Base-by-base conservation (phyloP, 2,113 vertebrate species). In the Phylloscopus trochiloides region DNA sequence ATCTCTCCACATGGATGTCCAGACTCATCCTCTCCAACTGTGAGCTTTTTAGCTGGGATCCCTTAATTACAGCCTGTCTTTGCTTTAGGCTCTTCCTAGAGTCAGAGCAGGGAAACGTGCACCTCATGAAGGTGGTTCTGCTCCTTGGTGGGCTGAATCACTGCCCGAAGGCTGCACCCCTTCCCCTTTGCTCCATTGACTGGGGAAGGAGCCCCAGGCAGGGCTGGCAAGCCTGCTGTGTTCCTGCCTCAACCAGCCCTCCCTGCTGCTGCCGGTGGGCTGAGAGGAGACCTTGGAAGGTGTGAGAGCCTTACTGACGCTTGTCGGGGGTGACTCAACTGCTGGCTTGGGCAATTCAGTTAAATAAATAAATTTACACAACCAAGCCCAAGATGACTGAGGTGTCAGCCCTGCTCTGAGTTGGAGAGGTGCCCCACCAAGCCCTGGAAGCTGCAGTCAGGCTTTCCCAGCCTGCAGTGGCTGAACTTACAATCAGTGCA, bases 391-490 rank as follows among this genome's bases (percentile, higher is more conserved):
- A 20, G 17, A 34, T 32, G 59, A 74, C 73, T 83, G 20, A 38
- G 16, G 25, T 11, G 10, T 36, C 59, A 92, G 54, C 18, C 61
- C 65, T 0, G 0, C 52, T 93, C 36, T 17, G 48, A 71, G 25
- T 3, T n/a, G 63, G 54, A 73, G 63, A 52, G 7, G 34, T 58
- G 43, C 42, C 55, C 10, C 67, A 38, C 34, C 34, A 50, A 58
- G 22, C 31, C 36, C n/a, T 0, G 0, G 14, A 43, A 58, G 40
- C 34, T 66, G 43, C 15, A 40, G 3, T 50, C 21, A 43, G 65
- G 26, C 25, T 73, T 63, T 91, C 52, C 17, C 40, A 51, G 15
- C 26, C 75, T 50, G 52, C 43, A 72, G 26, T 28, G 58, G 32
- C 24, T 74, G 52, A 74, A 63, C 48, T 43, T n/a, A 34, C 31